Base-by-base conservation (phyloP, 2,888 invertebrate species). In the Stenodema calcarata region DNA sequence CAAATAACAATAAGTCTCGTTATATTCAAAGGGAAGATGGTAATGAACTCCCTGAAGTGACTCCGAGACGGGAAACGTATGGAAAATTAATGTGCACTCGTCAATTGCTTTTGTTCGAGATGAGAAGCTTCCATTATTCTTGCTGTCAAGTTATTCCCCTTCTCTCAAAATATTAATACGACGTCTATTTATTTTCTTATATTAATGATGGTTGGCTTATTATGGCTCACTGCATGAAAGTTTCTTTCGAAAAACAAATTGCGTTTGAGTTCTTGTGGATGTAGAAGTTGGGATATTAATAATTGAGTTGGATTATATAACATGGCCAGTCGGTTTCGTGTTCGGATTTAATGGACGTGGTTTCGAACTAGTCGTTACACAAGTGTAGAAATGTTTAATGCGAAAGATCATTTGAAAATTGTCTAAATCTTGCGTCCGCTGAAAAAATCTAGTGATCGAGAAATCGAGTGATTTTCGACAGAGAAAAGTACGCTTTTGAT, bases 111-210 rank as follows among this genome's bases (percentile, higher is more conserved):
- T 88, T 80, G 88, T 85, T 83, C 62, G 86, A 42, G 78, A 44
- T 78, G 78, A 30, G 75, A 16, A 27, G 78, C 27, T 76, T 80
- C 76, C 87, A 87, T 87, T 86, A 87, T 86, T 87, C 87, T 81
- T 86, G 76, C 87, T 87, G 87, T 87, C 87, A 86, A 73, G 70
- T 54, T 83, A 23, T 35, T 11, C 79, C 82, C 81, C 75, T 73
- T 82, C 75, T 47, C 35, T 47, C 41, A 62, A 86, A 87, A 78
- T 88, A 87, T 87, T 87, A 87, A 87, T 42, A 44, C 78, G 23
- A 44, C 18, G 75, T 79, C 76, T 85, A 88, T 88, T 87, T 88
- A 87, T 88, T 88, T 88, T 87, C 87, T 88, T 78, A 88, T 88
- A 88, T 88, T 88, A 88, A 88, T 88, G 88, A 88, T 85, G 78